phyloP scores from a whole-genome alignment of 2,797 vertebrate genomes.

The Paguma larvata region DNA sequence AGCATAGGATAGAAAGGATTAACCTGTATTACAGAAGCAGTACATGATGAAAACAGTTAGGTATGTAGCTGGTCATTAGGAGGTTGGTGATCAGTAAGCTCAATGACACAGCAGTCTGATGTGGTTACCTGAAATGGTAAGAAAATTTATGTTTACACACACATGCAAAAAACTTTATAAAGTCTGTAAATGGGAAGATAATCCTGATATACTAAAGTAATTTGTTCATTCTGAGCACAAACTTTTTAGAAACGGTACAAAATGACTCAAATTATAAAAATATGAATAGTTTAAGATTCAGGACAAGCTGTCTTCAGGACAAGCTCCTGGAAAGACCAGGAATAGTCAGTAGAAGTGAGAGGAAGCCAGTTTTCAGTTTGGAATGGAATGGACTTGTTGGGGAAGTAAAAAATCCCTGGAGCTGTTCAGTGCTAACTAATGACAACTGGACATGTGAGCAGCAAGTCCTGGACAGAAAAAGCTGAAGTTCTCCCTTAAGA shows the following conservation, averaged over 20 bases:
- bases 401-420: constrained; percentile 24
- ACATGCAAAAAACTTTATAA: neutral
- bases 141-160: neutral
- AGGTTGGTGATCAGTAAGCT: neutral
- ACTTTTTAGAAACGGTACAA: neutral
- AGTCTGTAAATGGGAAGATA: neutral
- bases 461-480: neutral
- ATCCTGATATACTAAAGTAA: neutral
- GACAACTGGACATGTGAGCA: neutral
- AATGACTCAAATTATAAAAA: constrained; percentile 19
- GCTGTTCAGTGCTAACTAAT: neutral
- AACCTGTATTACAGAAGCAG: neutral
- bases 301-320: neutral
- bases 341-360: neutral
- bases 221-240: constrained; percentile 7
- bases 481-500: neutral
- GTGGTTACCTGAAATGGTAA: neutral
- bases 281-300: neutral
- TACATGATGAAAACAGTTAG: neutral
- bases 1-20: constrained; percentile 8
- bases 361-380: neutral
- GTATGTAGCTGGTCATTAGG: neutral
- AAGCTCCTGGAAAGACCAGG: neutral
- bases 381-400: neutral
- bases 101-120: neutral